Percentiles rank a stretch among this genome's conserved stretches.
Evolutionary conservation across 2,797 vertebrate species (phyloP).

Genomic region (Phataginus tricuspis): DNA sequence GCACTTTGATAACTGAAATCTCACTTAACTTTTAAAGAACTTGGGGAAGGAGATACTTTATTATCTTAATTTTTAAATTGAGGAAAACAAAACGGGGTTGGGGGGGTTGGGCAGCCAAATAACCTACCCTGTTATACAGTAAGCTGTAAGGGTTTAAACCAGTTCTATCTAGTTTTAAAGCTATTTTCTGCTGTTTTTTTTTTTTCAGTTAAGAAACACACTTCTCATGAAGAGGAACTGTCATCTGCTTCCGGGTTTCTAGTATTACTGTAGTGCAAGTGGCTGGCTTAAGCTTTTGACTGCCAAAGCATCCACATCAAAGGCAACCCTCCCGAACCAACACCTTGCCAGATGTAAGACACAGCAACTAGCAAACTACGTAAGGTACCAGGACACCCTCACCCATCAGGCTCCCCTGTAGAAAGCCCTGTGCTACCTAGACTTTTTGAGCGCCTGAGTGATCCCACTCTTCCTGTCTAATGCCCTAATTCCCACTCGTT

Average conservation of each 20-base stretch:
- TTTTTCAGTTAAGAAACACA: neutral
- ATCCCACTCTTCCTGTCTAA: neutral
- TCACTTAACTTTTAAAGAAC: neutral
- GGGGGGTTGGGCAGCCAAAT: neutral
- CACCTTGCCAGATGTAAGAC: neutral
- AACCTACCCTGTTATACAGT: neutral
- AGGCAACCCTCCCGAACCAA: neutral
- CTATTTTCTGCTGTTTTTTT: neutral
- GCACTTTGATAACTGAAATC: neutral
- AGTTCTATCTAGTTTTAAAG: neutral
- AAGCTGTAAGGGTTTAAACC: neutral
- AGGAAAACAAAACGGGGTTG: neutral
- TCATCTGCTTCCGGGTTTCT: neutral
- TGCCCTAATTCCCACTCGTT: neutral
- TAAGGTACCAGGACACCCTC: neutral
- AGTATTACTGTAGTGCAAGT: neutral
- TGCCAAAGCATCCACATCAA: neutral
- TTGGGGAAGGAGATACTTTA: neutral
- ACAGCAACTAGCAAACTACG: neutral
- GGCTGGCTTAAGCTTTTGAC: neutral
- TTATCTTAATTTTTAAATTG: neutral
- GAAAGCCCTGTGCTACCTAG: neutral
- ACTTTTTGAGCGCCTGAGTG: no score
- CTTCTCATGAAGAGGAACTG: neutral
- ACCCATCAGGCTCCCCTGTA: neutral